These are phyloP conservation scores for Neodon shergylaensis DNA, from an alignment of 2,113 vertebrate species.

Conservation along the genomic window DNA sequence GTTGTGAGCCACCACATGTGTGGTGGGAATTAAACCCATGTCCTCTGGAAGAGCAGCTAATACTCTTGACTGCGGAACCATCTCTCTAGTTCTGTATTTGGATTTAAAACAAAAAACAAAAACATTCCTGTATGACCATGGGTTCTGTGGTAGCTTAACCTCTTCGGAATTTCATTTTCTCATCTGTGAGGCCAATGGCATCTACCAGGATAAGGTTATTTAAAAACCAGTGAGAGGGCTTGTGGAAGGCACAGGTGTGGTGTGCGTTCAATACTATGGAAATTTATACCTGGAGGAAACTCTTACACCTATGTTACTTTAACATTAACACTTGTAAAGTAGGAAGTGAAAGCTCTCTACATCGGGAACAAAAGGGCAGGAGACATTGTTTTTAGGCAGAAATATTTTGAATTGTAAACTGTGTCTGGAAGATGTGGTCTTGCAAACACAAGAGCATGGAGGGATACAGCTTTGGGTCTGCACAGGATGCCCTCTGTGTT, in stretches of 20 bases:
- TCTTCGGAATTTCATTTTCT: constrained; percentile 56
- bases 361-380: constrained; percentile 26
- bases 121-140: constrained; percentile 19
- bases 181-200: constrained; percentile 13
- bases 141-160: constrained; percentile 36
- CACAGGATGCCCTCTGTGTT: constrained; percentile 44
- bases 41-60: neutral
- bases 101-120: neutral
- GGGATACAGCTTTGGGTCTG: constrained; percentile 44
- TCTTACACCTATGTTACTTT: constrained; percentile 1
- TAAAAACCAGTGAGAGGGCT: neutral
- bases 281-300: constrained; percentile 33
- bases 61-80: neutral
- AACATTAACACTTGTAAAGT: constrained; percentile 47
- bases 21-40: neutral
- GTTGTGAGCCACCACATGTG: neutral
- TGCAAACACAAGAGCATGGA: constrained; percentile 53
- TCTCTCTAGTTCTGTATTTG: neutral
- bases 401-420: constrained; percentile 45
- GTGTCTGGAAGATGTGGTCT: constrained; percentile 48
- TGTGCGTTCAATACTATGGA: neutral
- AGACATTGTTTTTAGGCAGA: constrained; percentile 52
- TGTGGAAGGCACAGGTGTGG: neutral
- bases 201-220: neutral
- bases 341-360: constrained; percentile 17